A percentile compares a stretch with the other conserved stretches of the same genome.
phyloP scores from a whole-genome alignment of 2,888 invertebrate genomes.

The Trachelus stipa region DNA sequence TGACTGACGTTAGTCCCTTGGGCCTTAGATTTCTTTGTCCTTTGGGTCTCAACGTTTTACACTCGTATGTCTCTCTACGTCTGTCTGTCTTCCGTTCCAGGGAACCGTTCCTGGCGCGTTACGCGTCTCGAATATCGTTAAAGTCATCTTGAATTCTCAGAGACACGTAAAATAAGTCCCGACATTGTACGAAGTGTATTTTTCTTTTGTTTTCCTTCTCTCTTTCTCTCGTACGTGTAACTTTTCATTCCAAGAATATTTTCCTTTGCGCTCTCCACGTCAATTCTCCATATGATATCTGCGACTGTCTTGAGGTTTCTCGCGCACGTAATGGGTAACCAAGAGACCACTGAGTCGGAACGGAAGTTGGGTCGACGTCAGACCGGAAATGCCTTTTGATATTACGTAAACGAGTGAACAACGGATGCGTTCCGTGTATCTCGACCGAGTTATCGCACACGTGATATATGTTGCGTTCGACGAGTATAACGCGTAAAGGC shows the following conservation, averaged over 20 bases:
- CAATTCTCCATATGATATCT: not conserved
- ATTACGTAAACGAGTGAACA: slow-evolving; percentile 33
- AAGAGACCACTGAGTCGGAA: not conserved
- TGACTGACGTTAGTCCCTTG: not conserved
- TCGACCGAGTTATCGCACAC: not conserved
- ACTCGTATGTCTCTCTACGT: not conserved
- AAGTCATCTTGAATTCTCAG: not conserved
- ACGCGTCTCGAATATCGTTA: not conserved
- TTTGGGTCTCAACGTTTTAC: not conserved
- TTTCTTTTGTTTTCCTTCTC: not conserved
- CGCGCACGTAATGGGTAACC: not conserved
- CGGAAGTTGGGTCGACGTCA: slow-evolving; percentile 33
- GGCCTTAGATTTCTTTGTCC: not conserved
- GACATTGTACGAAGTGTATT: not conserved
- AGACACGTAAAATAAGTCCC: not conserved
- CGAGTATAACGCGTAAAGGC: not conserved
- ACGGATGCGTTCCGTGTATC: not conserved
- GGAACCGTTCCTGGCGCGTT: not conserved
- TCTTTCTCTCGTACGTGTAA: not conserved
- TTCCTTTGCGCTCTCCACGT: not conserved
- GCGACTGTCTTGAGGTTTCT: not conserved
- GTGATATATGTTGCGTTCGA: not conserved
- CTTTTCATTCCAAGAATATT: not conserved
- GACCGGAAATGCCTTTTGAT: slow-evolving; percentile 40
- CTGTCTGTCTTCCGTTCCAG: not conserved